Evolutionary conservation across 1,140 invertebrate genomes (phyloP), one percentile per base, ranked within the genome.

Genomic region (Tribolium madens): DNA sequence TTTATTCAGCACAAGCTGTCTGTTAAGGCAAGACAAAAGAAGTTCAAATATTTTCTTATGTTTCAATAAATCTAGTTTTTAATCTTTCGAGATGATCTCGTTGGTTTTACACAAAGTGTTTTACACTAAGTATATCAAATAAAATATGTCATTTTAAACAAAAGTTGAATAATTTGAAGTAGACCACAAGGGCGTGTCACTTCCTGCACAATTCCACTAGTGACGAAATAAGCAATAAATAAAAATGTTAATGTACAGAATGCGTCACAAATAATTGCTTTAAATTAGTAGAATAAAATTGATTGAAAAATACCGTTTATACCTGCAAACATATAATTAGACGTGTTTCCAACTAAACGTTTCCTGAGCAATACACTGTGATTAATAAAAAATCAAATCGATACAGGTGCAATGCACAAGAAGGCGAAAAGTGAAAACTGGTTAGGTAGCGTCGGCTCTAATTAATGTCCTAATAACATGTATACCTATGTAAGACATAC

Each of bases 401-500:
- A 64, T 13, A 33, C 57, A 64, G 57, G 57, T 64, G 57, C 57
- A 64, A 12, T 64, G 52, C 52, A 18, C 52, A 64, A 60, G 53
- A 60, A 17, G 18, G 53, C 15, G 53, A 26, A 64, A 64, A 64
- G 57, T 64, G 57, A 64, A 64, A 64, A 64, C 57, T 64, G 57
- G 57, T 64, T 64, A 64, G 57, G 57, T 64, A 33, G 57, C 57
- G 57, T 64, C 57, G 13, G 31, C n/a, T 64, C 57, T 64, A 64
- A 64, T 64, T 64, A 64, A 64, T 64, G 57, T 64, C 57, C 57
- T 33, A 64, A 64, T 64, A 64, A 64, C 36, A 33, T 64, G 57
- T 10, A 33, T 26, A 21, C n/a, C n/a, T 60, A 60, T 60, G 26
- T 64, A 64, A 64, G 13, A 64, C 10, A 17, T 1, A 57, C 5